Evolutionary conservation across 2,888 invertebrate species (phyloP), one percentile per base, ranked within the genome.

Genomic region (Drosophila colorata): DNA sequence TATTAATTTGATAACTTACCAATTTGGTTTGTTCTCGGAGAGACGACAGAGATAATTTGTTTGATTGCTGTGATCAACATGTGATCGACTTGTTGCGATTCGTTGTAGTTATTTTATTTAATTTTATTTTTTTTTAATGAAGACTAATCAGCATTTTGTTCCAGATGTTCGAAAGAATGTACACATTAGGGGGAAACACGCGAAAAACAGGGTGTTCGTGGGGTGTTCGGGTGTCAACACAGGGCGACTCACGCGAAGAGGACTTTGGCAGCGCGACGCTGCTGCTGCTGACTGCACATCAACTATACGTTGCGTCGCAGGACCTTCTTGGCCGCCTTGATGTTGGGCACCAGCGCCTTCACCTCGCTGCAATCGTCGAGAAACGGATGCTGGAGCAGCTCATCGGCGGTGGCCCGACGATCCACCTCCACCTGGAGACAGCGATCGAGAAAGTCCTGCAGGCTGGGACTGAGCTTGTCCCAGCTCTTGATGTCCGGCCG

Each of bases 341-440:
- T 99, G 69, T 98, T 94, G 28, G 98, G 98, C 66, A 96, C 96
- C 33, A 99, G 93, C 0, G 97, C 96, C 56, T 94, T 93, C 16
- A 98, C 93, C 85, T 97, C 96, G 93, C 96, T 96, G 56, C 97
- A 95, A 79, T 96, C 95, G 95, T 92, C 97, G 65, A 98, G 94
- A 93, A 99, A 99, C 1, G 95, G 94, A 93, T 99, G 98, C 88
- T 97, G 97, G 13, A 99, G 92, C 43, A 99, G 93, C 90, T 97
- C 96, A 1, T 96, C 95, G 18, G 99, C 98, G 0, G 97, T 96
- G 0, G 97, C 96, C 69, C 99, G 94, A 69, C 95, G 94, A 78
- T 97, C 96, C 0, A 99, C 97, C 89, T 98, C 97, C 0, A 98
- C 97, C 89, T 97, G 96, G 41, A 99, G 94, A 90, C 98, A 99